Base-by-base conservation (phyloP, 2,113 vertebrate species). In the Tachysurus fulvidraco region DNA sequence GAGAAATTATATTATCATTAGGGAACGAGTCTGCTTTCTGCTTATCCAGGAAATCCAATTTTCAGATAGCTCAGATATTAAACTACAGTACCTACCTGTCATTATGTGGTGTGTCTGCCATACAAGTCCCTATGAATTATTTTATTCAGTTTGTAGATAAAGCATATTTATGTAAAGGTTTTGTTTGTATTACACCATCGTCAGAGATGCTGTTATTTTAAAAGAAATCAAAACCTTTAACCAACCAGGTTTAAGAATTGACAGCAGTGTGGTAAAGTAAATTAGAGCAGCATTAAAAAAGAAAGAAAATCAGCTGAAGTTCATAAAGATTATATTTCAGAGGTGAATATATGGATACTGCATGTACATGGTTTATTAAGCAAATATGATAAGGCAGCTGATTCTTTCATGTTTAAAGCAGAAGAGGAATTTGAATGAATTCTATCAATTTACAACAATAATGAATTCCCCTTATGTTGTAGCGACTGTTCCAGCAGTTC, bases 21-120 rank as follows among this genome's bases (percentile, higher is more conserved):
- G 12, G 30, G 79, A 71, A 60, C 87, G 85, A 84, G 76, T 88
- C 23, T 81, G 50, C 82, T 36, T 59, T 71, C 83, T 60, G 41
- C 21, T 88, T 80, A 85, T 50, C 74, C 57, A 85, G 81, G 74
- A 84, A 90, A 89, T 86, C 69, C 46, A 60, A 74, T 88, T 57
- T 30, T 78, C 52, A 36, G 82, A 25, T 9, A 36, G 36, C 36
- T 36, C 36, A 50, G 46, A 50, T 50, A 50, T 65, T 65, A 30
- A 28, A 30, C 64, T 62, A 21, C n/a, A n/a, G n/a, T n/a, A n/a
- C 55, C 23, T 36, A 36, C 36, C 36, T 36, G 36, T 36, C 36
- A 10, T 25, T 3, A 8, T 62, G 59, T 62, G 8, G 21, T 7
- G 1, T 19, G 7, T 36, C 30, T 69, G 16, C 28, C 28, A 69